phyloP scores from a whole-genome alignment of 2,797 vertebrate genomes.

The Hippoglossus hippoglossus region DNA sequence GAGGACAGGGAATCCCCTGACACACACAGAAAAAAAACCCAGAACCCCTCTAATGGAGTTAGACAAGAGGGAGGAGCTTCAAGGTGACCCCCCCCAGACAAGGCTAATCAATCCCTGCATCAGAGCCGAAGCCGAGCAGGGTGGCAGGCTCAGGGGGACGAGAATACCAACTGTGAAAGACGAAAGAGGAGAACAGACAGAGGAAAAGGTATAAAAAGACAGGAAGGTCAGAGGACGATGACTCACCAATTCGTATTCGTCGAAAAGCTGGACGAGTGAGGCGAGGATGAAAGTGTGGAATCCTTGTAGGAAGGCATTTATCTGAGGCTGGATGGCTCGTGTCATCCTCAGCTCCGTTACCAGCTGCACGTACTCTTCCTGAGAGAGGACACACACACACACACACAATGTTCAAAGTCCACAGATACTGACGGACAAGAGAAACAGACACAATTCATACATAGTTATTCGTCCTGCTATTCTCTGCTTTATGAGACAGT shows the following conservation, averaged over 20 bases:
- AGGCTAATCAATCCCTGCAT: constrained; percentile 59
- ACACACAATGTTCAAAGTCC: constrained; percentile 28
- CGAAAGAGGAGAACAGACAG: not conserved
- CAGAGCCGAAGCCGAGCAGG: constrained; percentile 8
- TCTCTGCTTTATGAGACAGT: constrained; percentile 32
- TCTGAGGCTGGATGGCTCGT: constrained; percentile 98
- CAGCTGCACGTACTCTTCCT: constrained; percentile 98
- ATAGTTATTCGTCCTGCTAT: not conserved
- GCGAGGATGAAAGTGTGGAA: constrained; percentile 98
- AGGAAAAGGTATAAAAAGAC: not conserved
- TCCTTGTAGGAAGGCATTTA: constrained; percentile 96
- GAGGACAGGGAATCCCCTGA: constrained; percentile 51
- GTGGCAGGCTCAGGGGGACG: not conserved
- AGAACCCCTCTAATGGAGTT: constrained; percentile 29
- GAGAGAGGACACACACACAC: constrained; percentile 31
- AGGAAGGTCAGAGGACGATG: constrained; percentile 9
- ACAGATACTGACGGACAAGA: constrained; percentile 13
- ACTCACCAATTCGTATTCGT: constrained; percentile 98
- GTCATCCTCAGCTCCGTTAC: constrained; percentile 99
- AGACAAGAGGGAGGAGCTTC: constrained; percentile 40
- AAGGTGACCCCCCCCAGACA: constrained; percentile 64
- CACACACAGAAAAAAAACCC: constrained; percentile 36
- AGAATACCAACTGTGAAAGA: constrained; percentile 22
- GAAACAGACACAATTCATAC: constrained; percentile 10
- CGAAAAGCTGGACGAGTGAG: constrained; percentile 97